Conservation (phyloP, 1,140 invertebrate genomes). For the Sarcophaga peregrina region DNA sequence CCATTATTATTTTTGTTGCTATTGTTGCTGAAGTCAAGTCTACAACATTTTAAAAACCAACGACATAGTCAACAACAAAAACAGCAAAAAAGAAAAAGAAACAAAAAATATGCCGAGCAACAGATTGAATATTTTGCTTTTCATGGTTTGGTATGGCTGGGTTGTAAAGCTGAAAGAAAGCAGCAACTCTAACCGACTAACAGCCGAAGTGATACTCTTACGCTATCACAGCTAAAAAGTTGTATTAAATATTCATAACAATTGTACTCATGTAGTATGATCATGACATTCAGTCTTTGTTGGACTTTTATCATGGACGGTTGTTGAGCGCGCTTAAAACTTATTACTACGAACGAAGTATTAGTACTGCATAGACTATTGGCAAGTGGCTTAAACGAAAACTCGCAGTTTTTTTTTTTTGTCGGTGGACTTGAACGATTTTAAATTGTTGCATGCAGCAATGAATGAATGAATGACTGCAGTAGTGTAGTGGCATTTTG, state of each 20-base stretch:
- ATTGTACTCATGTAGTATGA: conserved; percentile 45
- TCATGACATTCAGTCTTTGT: conserved; percentile 65
- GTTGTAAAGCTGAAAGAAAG: conserved; percentile 17
- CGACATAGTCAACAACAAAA: too few species aligned
- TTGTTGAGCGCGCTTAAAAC: conserved; percentile 47
- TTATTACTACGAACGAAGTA: background rate
- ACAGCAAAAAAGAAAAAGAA: background rate
- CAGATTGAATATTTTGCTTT: conserved; percentile 1
- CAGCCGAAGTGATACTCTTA: background rate
- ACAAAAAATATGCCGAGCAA: background rate
- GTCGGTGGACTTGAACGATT: too few species aligned
- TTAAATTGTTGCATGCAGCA: conserved; percentile 29
- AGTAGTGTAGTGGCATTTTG: background rate
- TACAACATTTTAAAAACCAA: background rate
- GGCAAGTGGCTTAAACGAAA: background rate
- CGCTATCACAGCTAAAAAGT: background rate
- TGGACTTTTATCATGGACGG: conserved; percentile 59
- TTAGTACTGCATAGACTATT: background rate
- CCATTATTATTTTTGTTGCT: background rate
- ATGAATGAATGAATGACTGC: background rate
- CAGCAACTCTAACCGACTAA: background rate
- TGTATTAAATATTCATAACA: background rate
- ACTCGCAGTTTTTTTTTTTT: conserved; percentile 4
- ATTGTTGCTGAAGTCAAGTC: background rate
- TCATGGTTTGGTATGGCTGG: background rate